These are phyloP conservation scores for Denticeps clupeoides DNA, from an alignment of 2,797 vertebrate genomes.

Conservation along the genomic window DNA sequence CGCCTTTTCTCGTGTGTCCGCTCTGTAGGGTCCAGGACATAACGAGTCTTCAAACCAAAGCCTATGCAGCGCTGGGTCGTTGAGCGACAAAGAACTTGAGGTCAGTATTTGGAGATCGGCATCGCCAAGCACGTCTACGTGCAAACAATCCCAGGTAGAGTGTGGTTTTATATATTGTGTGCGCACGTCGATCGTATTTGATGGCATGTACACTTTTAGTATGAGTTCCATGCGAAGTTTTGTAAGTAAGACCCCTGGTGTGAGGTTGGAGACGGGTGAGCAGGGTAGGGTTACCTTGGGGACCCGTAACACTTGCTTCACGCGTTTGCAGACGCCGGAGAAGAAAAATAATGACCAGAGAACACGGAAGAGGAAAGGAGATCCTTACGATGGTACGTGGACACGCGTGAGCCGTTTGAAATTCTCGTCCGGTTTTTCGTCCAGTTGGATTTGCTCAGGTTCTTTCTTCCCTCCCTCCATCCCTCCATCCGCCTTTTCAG, in stretches of 20 bases:
- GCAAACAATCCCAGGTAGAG: too few species aligned
- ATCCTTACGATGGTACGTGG: constrained; percentile 64
- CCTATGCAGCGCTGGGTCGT: constrained; percentile 95
- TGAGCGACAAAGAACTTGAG: constrained; percentile 96
- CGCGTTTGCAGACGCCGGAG: constrained; percentile 66
- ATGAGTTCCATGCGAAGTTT: too few species aligned
- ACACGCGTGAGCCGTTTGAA: too few species aligned
- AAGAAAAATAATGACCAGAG: constrained; percentile 78
- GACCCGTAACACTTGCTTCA: too few species aligned
- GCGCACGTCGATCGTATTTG: too few species aligned
- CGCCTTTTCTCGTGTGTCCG: constrained; percentile 1
- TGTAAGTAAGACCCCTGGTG: too few species aligned
- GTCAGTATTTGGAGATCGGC: constrained; percentile 47
- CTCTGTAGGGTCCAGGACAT: constrained; percentile 81
- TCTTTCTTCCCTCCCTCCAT: neutral
- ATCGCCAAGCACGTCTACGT: neutral
- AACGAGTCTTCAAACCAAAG: constrained; percentile 99
- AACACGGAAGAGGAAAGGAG: constrained; percentile 74
- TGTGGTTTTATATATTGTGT: too few species aligned
- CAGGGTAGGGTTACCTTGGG: too few species aligned
- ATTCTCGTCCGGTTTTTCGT: constrained; percentile 28
- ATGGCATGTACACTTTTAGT: too few species aligned
- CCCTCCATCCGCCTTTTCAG: neutral
- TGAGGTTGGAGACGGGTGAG: too few species aligned
- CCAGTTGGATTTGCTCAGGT: neutral